Base-by-base conservation (phyloP, 2,888 invertebrate genomes). In the Catocala sponsa region DNA sequence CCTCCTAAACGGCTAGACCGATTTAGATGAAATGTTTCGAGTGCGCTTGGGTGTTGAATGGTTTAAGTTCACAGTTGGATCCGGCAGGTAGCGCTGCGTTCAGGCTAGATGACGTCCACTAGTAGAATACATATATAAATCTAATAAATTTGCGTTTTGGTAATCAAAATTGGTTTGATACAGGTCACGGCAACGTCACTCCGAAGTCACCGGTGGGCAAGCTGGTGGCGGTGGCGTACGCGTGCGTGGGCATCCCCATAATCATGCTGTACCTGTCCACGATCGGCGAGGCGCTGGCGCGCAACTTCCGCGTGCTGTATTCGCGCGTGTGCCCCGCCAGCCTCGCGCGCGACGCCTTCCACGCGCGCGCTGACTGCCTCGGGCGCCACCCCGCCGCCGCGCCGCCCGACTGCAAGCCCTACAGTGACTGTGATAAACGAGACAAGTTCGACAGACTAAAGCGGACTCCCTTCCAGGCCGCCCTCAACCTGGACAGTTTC, bases 181-280 rank as follows among this genome's bases (percentile, higher is more conserved):
- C 95, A 98, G 98, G 98, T 70, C 98, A 98, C 82, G 98, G 98
- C 46, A 97, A 97, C 82, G 96, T 98, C 63, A 96, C 97, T 4
- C 98, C 98, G 4, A 95, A 96, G 76, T 98, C 98, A 4, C 94
- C 97, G 44, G 97, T 96, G 95, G 98, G 98, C 49, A 96, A 97
- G 79, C 89, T 97, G 75, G 97, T 97, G 65, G 97, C 98, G n/a
- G 96, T 98, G 70, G 94, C 97, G 62, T 98, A 98, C 91, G 98
- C 98, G 0, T 95, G 98, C 65, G 95, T 98, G 65, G 98, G 98
- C 55, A 98, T 98, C 77, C 98, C 98, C 25, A 95, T 98, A 80
- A 97, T 98, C 94, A 95, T 98, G 88, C 95, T 98, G 56, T 98
- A 98, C 90, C 95, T 98, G 59, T 97, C 98, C 57, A 98, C 98